Base-by-base conservation (phyloP, 2,888 invertebrate species). In the Ypsolopha sequella region DNA sequence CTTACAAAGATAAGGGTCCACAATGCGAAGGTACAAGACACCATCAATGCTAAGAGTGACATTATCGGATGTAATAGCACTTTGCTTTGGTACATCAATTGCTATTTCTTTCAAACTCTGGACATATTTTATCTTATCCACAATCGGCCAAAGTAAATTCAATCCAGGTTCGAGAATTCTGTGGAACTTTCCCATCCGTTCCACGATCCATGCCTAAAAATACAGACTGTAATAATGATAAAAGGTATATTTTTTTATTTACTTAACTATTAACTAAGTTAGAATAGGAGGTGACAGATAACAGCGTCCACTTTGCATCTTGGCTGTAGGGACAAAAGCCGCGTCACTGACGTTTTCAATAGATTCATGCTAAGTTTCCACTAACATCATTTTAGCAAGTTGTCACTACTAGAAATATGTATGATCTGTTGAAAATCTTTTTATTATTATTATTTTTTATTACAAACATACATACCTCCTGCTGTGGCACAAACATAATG, bases 101-200 rank as follows among this genome's bases (percentile, higher is more conserved):
- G 99, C 98, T 61, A 99, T 96, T 93, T 99, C 99, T 76, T 99
- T 99, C 41, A 99, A 80, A 77, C 96, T 97, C 80, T 99, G 99
- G 10, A 99, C 98, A 88, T 99, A 99, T 81, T 94, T 97, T 33
- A 99, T 93, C 72, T 89, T 91, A 75, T 99, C 99, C 46, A 97
- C 87, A 53, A 99, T 79, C 0, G 99, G 99, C 65, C 97, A 89
- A 10, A 99, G 80, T 50, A 99, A 69, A 73, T 99, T 99, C 39
- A 99, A 80, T 1, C 99, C 99, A 9, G 99, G 99, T 52, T 98
- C 95, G 52, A 99, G 84, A 61, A 97, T 95, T 71, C 95, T 90
- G 74, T 95, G 91, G 80, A 96, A 99, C 81, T 95, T 97, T 48
- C 99, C 99, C 98, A 99, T 99, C 60, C 99, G 88, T 76, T 99